phyloP scores from a whole-genome alignment of 2,888 invertebrate genomes.

The Agrilus cyanescens region DNA sequence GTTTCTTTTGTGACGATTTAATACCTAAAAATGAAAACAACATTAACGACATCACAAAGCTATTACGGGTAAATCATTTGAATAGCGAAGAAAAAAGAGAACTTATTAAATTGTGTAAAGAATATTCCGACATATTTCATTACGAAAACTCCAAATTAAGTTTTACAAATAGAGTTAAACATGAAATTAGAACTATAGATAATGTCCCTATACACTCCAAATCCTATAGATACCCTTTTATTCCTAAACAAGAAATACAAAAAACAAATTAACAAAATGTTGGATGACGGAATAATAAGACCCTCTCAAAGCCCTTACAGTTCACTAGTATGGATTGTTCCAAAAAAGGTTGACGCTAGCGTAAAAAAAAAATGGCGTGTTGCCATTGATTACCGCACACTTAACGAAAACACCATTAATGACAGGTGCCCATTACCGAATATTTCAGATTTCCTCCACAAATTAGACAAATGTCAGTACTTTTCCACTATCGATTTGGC shows the following conservation, averaged over 20 bases:
- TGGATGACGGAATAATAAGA: too few species aligned
- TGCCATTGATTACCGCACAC: conserved; percentile 17
- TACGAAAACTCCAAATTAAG: conserved; percentile 7
- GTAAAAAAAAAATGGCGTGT: too few species aligned
- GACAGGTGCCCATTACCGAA: too few species aligned
- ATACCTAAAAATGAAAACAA: too few species aligned
- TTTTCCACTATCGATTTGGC: too few species aligned
- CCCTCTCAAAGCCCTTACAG: too few species aligned
- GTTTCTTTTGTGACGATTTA: not conserved
- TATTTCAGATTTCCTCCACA: too few species aligned
- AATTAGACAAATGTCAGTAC: too few species aligned
- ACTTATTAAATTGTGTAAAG: conserved; percentile 6
- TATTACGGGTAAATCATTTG: conserved; percentile 10
- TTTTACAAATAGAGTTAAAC: conserved; percentile 12
- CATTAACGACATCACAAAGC: conserved; percentile 1
- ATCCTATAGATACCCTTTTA: conserved; percentile 12
- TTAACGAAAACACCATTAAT: too few species aligned
- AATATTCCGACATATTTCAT: too few species aligned
- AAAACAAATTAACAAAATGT: too few species aligned
- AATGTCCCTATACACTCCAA: conserved; percentile 12
- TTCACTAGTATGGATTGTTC: too few species aligned
- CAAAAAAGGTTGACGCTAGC: conserved; percentile 10
- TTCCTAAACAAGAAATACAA: conserved; percentile 10
- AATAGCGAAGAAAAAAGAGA: conserved; percentile 12
- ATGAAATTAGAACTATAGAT: conserved; percentile 12